Evolutionary conservation across 2,888 invertebrate species (phyloP), one percentile per base, ranked within the genome.

Genomic region (Pinctada fucata): DNA sequence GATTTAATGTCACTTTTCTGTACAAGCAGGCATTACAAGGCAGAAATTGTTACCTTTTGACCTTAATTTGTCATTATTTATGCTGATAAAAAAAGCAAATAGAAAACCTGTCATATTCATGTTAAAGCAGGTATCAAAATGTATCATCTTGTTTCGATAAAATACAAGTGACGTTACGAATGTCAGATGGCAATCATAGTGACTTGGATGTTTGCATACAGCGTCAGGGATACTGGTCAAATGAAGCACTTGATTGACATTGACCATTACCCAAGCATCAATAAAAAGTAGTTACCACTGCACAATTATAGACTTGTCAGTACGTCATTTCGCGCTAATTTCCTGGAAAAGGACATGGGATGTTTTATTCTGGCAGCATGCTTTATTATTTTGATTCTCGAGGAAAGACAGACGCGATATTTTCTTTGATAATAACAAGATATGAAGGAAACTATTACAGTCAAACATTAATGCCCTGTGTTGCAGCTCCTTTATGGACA

Each of bases 181-280:
- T 58, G 58, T 58, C 58, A 58, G 58, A 58, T 58, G 6, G 13
- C 58, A 58, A 58, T 58, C 58, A 10, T 6, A 58, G 6, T 58
- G 58, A 58, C 58, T 58, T 58, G 58, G 13, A 6, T 10, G 0
- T 58, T 58, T 58, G 58, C 58, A 58, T 10, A 58, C 58, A 58
- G 8, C 8, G 13, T 58, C 6, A 13, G 13, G 13, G 13, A 58
- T 58, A 58, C 51, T 74, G 78, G 73, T 73, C 74, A 78, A 78
- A 74, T 74, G 72, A 79, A 75, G 75, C 79, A 67, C 75, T 72
- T 79, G 79, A 79, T 69, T 79, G 79, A 79, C 79, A 79, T 70
- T 51, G 70, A 79, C 75, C 70, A 75, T 75, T 69, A 67, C 72
- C 50, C 70, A 66, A 64, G 58, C 58, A 31, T 10, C 51, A 52